Evolutionary conservation across 2,797 vertebrate species (phyloP).

Genomic region (Xiphorhynchus erythropygius): DNA sequence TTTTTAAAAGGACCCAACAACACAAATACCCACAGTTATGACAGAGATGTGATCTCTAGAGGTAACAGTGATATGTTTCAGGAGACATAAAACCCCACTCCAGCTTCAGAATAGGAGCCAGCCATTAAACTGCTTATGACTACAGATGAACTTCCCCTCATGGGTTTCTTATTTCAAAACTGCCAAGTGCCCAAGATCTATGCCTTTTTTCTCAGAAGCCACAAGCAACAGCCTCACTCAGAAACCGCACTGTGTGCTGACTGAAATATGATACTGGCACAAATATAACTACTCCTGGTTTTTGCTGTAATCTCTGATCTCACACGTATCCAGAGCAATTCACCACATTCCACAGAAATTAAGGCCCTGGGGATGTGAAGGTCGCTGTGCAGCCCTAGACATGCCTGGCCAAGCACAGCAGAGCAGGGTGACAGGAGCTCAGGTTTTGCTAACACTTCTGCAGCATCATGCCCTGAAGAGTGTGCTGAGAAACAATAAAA

Average conservation of each 20-base stretch:
- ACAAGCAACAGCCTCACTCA: not conserved
- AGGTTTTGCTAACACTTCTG: not conserved
- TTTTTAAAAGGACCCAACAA: not conserved
- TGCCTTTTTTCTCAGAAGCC: not conserved
- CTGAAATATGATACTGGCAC: not conserved
- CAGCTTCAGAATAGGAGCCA: not conserved
- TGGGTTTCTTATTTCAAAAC: not conserved
- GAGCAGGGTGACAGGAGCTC: not conserved
- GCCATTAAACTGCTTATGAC: not conserved
- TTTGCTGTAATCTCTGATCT: not conserved
- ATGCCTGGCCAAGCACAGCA: not conserved
- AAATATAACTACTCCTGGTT: not conserved
- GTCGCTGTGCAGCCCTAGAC: rapidly evolving
- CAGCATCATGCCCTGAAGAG: not conserved
- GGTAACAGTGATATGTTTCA: not conserved
- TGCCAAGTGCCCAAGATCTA: not conserved
- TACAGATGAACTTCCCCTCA: not conserved
- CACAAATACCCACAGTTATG: not conserved
- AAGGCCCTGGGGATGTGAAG: not conserved
- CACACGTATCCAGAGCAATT: rapidly evolving
- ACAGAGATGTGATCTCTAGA: not conserved
- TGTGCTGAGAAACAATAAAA: not conserved
- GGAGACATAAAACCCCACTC: not conserved
- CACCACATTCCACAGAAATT: not conserved
- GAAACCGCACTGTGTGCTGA: not conserved